phyloP scores from a whole-genome alignment of 2,888 invertebrate genomes.

The Quadroppia sp. region DNA sequence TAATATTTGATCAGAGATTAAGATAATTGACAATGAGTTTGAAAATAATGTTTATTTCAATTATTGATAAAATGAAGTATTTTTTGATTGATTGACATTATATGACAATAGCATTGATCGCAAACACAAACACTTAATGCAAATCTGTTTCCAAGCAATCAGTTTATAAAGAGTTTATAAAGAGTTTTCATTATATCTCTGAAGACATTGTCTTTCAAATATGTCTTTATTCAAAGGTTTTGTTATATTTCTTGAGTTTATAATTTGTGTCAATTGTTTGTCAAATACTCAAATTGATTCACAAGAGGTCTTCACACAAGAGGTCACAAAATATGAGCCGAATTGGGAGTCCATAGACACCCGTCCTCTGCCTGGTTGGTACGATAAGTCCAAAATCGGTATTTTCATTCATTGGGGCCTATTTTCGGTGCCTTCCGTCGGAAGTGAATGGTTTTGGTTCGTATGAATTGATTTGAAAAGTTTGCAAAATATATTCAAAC shows the following conservation, averaged over 20 bases:
- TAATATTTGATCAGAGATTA: too few relatives aligned
- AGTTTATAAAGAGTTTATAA: too few relatives aligned
- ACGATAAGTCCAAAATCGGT: conserved; percentile 48
- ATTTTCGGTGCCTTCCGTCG: conserved; percentile 49
- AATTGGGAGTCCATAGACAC: conserved; percentile 49
- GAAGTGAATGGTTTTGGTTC: conserved; percentile 49
- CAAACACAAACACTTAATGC: too few relatives aligned
- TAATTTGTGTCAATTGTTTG: background rate
- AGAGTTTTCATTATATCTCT: too few relatives aligned
- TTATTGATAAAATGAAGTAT: too few relatives aligned
- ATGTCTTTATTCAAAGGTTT: background rate
- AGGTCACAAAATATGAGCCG: conserved; percentile 44
- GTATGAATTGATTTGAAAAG: background rate
- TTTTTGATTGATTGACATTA: too few relatives aligned
- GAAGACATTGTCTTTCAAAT: background rate
- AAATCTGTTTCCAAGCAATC: too few relatives aligned
- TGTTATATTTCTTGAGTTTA: background rate
- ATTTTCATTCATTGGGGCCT: conserved; percentile 50
- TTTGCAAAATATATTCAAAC: conserved; percentile 1
- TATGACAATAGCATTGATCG: too few relatives aligned
- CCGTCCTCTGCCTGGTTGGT: conserved; percentile 49
- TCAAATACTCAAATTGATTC: background rate
- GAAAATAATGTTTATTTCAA: too few relatives aligned
- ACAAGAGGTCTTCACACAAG: too few relatives aligned
- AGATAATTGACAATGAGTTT: too few relatives aligned